Base-by-base conservation (phyloP, 2,797 vertebrate species). In the Hipposideros larvatus region DNA sequence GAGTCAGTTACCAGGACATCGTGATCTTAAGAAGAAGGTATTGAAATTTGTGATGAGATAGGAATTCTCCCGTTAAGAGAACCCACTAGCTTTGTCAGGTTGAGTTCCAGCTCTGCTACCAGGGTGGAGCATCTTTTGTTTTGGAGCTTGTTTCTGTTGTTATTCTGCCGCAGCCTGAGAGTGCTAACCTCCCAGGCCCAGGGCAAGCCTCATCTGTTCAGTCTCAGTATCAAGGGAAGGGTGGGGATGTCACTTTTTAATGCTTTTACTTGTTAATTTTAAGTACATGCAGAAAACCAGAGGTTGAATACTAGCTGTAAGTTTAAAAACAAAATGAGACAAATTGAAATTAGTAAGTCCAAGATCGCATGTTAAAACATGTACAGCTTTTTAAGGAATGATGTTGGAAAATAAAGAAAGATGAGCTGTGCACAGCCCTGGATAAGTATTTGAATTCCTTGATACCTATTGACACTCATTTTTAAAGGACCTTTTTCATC, bases 171-270 rank as follows among this genome's bases (percentile, higher is more conserved):
- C 55, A 95, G 24, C 41, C 18, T 63, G 46, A 75, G n/a, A 68
- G 28, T 34, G 16, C 46, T 92, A 53, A 95, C 84, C 68, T 87
- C 57, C 24, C 55, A 92, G 75, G 59, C 73, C 51, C 43, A 78
- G 88, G 95, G 92, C 92, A 96, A 66, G 41, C 41, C 51, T 88
- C 97, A 93, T 86, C 90, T 96, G 90, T 83, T 92, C 16, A 55
- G 16, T 43, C 75, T 97, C 5, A 7, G 53, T 83, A 55, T 55
- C 55, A n/a, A 93, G 48, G 51, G 85, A 91, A 87, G 82, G 70
- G 87, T 74, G 88, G 59, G 11, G 65, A 59, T 63, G 13, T 5
- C 59, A 46, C 53, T 78, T 31, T 93, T 57, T 24, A 57, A 34
- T 94, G 73, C 63, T 87, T 93, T 87, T 61, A 16, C 70, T 96